Conservation (phyloP, 2,113 vertebrate species). For the Trachemys scripta region DNA sequence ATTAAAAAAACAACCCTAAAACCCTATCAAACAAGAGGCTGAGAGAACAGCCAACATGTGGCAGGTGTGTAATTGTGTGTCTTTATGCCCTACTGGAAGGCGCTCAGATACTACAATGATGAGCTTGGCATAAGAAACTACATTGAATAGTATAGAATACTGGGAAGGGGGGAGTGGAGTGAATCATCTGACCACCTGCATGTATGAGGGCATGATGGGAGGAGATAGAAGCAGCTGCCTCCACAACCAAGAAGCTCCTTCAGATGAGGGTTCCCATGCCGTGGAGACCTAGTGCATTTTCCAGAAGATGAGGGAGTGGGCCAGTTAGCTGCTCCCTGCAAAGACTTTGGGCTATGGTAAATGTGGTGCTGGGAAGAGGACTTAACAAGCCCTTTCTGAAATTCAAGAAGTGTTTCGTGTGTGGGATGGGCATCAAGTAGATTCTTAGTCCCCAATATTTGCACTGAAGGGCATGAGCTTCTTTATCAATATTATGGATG, state of each 20-base stretch:
- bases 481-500: background rate
- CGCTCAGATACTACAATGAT: background rate
- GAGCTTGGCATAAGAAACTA: background rate
- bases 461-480: background rate
- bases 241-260: background rate
- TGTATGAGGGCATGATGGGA: background rate
- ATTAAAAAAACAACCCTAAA: background rate
- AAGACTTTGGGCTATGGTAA: background rate
- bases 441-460: background rate
- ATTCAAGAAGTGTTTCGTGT: background rate
- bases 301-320: background rate
- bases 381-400: background rate
- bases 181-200: background rate
- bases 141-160: background rate
- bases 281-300: background rate
- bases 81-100: background rate
- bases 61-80: background rate
- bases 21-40: background rate
- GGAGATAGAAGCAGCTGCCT: background rate
- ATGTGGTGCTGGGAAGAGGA: background rate
- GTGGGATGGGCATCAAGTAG: background rate
- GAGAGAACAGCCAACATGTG: background rate
- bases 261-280: background rate
- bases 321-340: background rate
- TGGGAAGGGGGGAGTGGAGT: too few species aligned